phyloP scores from a whole-genome alignment of 2,888 invertebrate species.

The Drosophila tripunctata region DNA sequence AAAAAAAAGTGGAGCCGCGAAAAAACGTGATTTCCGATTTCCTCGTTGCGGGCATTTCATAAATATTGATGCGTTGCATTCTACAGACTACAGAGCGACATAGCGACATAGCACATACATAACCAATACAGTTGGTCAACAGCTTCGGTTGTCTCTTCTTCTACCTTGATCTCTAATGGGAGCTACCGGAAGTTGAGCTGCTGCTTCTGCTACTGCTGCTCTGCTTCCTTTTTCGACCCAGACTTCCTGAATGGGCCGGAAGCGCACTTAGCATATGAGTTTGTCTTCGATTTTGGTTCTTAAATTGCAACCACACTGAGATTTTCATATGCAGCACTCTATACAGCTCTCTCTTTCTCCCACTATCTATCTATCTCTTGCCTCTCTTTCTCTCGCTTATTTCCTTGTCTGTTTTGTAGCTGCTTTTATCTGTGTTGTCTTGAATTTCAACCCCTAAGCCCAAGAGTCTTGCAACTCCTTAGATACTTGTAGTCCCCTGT shows the following conservation, averaged over 20 bases:
- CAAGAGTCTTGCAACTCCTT: constrained; percentile 30
- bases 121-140: constrained; percentile 16
- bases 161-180: constrained; percentile 42
- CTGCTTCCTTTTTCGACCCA: constrained; percentile 59
- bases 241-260: constrained; percentile 59
- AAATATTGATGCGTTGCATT: constrained; percentile 63
- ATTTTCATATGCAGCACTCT: constrained; percentile 49
- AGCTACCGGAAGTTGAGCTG: constrained; percentile 59
- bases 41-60: constrained; percentile 69
- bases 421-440: constrained; percentile 44
- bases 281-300: constrained; percentile 12
- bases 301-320: constrained; percentile 42
- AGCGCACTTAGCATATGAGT: constrained; percentile 52
- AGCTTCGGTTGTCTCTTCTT: no score
- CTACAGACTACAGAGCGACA: constrained; percentile 25
- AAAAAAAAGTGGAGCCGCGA: constrained; percentile 40
- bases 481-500: constrained; percentile 36
- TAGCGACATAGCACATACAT: not conserved
- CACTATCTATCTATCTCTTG: not conserved
- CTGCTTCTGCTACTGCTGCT: constrained; percentile 42
- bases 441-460: constrained; percentile 68
- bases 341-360: constrained; percentile 19
- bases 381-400: not conserved
- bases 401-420: no score
- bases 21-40: constrained; percentile 77